Base-by-base conservation (phyloP, 2,113 vertebrate species). In the Anser cygnoides region DNA sequence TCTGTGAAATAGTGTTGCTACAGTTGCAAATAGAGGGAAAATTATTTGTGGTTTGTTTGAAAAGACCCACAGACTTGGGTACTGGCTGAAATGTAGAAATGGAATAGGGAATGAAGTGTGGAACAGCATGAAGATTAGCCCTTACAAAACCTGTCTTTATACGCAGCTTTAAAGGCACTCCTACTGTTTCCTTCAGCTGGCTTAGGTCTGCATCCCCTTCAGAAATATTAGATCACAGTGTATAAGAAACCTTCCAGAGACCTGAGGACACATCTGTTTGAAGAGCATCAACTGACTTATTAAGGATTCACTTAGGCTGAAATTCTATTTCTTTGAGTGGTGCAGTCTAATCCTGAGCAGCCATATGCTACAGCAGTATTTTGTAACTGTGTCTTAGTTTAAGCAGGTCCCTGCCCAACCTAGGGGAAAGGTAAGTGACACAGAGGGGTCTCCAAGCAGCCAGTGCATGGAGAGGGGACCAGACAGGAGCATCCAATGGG, bases 131-230 rank as follows among this genome's bases (percentile, higher is more conserved):
- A 92, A 75, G 28, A 67, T 75, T 58, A 90, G 37, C 16, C 28
- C 39, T 79, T 84, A 68, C 21, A 37, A 86, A 86, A 72, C n/a
- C n/a, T 6, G 3, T 37, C 65, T 66, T 68, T 67, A 41, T 67
- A 23, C 18, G 26, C 19, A n/a, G n/a, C 29, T 66, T 79, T 61
- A 66, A 33, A 70, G 43, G 54, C 17, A 41, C 1, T 1, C 4
- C 35, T 20, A 6, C 25, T 35, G 1, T 62, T 87, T 73, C n/a
- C 37, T 16, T 91, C 61, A 33, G 37, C 59, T 82, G 35, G 58
- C 50, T 68, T 70, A 59, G 41, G 46, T 72, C 49, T 0, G 0
- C 33, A 35, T 11, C 8, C 0, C 0, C 33, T 81, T 65, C 43
- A 70, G 33, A 65, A 90, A 65, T 11, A 41, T 3, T 8, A 49